phyloP scores from a whole-genome alignment of 2,797 vertebrate genomes.

The Etheostoma nigrum region DNA sequence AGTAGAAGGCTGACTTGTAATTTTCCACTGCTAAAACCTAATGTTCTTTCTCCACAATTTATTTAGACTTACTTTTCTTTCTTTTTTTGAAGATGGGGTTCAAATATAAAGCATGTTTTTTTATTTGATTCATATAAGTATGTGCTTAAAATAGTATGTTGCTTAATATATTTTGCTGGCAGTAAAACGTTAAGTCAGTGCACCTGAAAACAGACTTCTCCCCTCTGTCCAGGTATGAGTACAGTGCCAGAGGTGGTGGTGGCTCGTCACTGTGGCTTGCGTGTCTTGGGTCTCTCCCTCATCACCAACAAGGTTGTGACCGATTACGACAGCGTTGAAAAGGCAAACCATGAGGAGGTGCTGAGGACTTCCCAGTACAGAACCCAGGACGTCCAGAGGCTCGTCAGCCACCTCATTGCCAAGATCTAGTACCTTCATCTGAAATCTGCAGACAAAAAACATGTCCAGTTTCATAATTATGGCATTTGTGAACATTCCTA shows the following conservation, averaged over 20 bases:
- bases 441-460: background rate
- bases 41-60: background rate
- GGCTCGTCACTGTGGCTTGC: conserved; percentile 89
- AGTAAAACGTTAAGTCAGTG: background rate
- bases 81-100: too few species aligned
- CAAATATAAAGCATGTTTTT: too few species aligned
- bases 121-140: too few species aligned
- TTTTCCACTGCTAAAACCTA: background rate
- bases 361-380: conserved; percentile 77
- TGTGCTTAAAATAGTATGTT: too few species aligned
- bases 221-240: conserved; percentile 87
- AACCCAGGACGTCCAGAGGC: conserved; percentile 76
- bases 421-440: conserved; percentile 58
- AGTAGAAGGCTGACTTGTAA: too few species aligned
- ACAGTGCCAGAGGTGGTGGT: conserved; percentile 90
- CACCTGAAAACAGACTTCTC: conserved; percentile 11
- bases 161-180: too few species aligned
- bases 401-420: conserved; percentile 77
- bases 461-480: background rate
- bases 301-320: conserved; percentile 89
- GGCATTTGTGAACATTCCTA: background rate
- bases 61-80: too few species aligned
- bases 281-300: conserved; percentile 90
- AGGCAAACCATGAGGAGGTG: conserved; percentile 86
- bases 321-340: conserved; percentile 82